phyloP scores from a whole-genome alignment of 2,888 invertebrate species.

The Rhagonycha fulva region DNA sequence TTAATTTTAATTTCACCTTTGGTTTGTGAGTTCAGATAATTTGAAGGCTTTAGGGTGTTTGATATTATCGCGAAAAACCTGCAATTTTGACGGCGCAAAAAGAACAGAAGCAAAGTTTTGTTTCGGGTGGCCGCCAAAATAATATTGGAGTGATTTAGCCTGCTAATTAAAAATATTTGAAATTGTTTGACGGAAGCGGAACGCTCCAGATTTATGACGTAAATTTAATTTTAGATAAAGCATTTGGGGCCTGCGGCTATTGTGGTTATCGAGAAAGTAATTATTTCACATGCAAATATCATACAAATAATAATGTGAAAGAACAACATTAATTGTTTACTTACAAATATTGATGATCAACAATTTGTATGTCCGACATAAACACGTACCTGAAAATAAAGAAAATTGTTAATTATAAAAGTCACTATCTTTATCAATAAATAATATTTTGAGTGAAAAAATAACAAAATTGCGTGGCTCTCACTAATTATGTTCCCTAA shows the following conservation, averaged over 20 bases:
- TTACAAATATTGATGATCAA: slow-evolving; percentile 1
- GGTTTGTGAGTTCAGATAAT: not conserved
- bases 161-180: not conserved
- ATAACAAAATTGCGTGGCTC: not conserved
- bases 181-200: not conserved
- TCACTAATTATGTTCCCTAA: not conserved
- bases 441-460: not conserved
- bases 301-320: not conserved
- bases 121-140: not conserved
- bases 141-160: not conserved
- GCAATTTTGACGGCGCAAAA: not conserved
- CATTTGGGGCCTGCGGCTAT: not conserved
- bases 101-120: not conserved
- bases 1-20: not conserved
- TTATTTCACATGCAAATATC: not conserved
- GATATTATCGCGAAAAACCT: not conserved
- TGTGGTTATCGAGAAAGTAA: not conserved
- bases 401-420: not conserved
- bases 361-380: not conserved
- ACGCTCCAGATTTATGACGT: not conserved
- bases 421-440: not conserved
- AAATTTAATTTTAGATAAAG: not conserved
- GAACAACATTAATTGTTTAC: not conserved
- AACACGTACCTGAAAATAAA: not conserved
- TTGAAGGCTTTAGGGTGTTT: not conserved